phyloP scores from a whole-genome alignment of 2,113 vertebrate species.

The Nibea albiflora region DNA sequence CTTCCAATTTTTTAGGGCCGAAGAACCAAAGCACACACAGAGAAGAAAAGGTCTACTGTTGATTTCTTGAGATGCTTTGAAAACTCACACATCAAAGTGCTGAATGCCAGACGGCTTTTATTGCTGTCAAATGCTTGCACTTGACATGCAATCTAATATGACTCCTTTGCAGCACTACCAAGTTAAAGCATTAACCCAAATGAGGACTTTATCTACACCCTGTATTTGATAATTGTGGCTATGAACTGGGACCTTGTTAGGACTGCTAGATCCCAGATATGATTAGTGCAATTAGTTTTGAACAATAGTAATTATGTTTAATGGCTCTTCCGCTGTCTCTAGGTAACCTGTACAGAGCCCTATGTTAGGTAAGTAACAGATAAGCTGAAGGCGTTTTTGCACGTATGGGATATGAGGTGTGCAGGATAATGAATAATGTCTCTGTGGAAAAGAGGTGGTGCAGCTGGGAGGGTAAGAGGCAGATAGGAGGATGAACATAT shows the following conservation, averaged over 20 bases:
- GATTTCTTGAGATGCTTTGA: not conserved
- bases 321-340: conserved; percentile 2
- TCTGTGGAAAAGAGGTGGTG: not conserved
- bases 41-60: not conserved
- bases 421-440: conserved; percentile 10
- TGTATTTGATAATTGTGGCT: not conserved
- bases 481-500: not conserved
- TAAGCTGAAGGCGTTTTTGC: conserved; percentile 14
- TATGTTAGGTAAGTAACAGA: not conserved
- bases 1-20: not conserved
- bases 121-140: not conserved
- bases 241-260: conserved; percentile 7
- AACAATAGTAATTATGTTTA: conserved; percentile 28
- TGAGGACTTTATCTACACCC: not conserved
- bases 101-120: not conserved
- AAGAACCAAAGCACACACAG: not conserved
- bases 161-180: not conserved
- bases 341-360: conserved; percentile 10
- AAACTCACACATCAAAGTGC: not conserved
- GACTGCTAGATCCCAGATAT: not conserved
- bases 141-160: not conserved
- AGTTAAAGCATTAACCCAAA: not conserved
- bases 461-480: not conserved
- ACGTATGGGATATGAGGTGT: not conserved
- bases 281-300: conserved; percentile 1